Conservation (phyloP, 2,888 invertebrate genomes). For the Ochlodes sylvanus region DNA sequence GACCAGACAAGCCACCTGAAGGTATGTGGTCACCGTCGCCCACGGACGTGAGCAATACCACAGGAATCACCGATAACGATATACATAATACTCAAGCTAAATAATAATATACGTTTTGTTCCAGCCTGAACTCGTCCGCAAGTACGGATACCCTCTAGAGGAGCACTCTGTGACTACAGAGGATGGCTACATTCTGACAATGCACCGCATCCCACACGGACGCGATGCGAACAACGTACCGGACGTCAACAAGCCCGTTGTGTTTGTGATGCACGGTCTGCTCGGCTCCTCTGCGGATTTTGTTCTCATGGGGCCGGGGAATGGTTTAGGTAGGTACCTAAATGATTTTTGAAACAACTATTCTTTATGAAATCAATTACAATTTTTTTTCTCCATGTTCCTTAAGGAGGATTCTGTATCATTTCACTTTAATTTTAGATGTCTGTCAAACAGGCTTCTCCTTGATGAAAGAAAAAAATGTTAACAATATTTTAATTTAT, state of each 20-base stretch:
- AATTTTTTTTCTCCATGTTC: too few relatives aligned
- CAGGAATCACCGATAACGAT: too few relatives aligned
- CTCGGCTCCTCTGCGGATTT: slow-evolving; percentile 90
- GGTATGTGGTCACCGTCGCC: too few relatives aligned
- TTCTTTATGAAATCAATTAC: too few relatives aligned
- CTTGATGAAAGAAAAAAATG: too few relatives aligned
- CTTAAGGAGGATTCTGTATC: too few relatives aligned
- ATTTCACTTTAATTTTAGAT: too few relatives aligned
- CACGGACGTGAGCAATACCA: too few relatives aligned
- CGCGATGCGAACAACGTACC: slow-evolving; percentile 70
- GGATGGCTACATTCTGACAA: slow-evolving; percentile 91
- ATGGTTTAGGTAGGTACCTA: slow-evolving; percentile 86
- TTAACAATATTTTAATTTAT: too few relatives aligned
- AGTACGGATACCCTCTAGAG: slow-evolving; percentile 88
- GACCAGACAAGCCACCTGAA: too few relatives aligned
- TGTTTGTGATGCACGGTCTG: slow-evolving; percentile 89
- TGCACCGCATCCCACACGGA: slow-evolving; percentile 89
- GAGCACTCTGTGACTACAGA: slow-evolving; percentile 86
- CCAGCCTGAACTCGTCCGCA: slow-evolving; percentile 82
- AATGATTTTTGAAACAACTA: not conserved
- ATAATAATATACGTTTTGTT: not conserved
- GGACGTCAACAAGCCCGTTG: slow-evolving; percentile 79
- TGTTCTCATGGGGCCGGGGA: slow-evolving; percentile 89
- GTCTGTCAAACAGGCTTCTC: too few relatives aligned
- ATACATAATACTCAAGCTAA: too few relatives aligned